Conservation (phyloP, 2,888 invertebrate species). For the Lutraria lutraria region DNA sequence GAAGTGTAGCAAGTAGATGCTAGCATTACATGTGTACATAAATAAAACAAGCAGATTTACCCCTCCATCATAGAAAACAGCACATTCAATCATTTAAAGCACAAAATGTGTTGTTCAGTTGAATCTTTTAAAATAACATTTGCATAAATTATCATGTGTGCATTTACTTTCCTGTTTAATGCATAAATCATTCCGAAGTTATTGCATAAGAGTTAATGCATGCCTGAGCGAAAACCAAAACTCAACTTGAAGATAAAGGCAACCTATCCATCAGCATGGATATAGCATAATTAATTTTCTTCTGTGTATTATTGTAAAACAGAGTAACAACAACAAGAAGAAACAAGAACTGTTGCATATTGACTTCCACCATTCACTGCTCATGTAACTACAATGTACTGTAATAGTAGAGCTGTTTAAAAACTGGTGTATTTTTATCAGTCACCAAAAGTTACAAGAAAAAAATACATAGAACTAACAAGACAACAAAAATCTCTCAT, state of each 20-base stretch:
- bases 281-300: background rate
- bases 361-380: background rate
- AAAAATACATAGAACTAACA: slow-evolving; percentile 25
- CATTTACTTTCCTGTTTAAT: background rate
- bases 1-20: background rate
- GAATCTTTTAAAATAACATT: background rate
- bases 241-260: background rate
- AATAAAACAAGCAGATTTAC: background rate
- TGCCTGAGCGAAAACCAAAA: slow-evolving; percentile 16
- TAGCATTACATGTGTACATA: background rate
- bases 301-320: background rate
- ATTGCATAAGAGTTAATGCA: slow-evolving; percentile 25
- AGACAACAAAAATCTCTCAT: slow-evolving; percentile 31
- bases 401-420: background rate
- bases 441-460: background rate
- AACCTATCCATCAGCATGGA: background rate
- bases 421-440: background rate
- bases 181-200: background rate
- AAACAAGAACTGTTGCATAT: slow-evolving; percentile 22
- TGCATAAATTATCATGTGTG: slow-evolving; percentile 6
- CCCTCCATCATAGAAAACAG: background rate
- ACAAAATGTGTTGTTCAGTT: slow-evolving; percentile 8
- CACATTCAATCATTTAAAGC: slow-evolving; percentile 23
- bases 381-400: background rate
- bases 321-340: background rate